phyloP scores from a whole-genome alignment of 2,888 invertebrate genomes.

The Cylindroiulus punctatus region DNA sequence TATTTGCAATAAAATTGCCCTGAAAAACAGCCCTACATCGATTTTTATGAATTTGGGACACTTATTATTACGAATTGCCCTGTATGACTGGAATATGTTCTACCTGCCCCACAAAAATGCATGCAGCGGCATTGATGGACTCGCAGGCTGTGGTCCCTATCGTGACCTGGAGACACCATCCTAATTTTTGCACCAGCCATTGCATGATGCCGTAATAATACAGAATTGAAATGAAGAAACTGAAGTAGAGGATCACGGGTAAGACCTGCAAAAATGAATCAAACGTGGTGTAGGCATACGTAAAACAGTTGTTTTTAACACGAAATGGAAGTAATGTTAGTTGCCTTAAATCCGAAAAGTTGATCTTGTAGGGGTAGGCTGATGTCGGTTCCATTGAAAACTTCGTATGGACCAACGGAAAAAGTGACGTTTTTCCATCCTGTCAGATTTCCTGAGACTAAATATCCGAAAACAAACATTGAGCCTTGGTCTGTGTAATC shows the following conservation, averaged over 20 bases:
- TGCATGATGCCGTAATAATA: conserved; percentile 92
- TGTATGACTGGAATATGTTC: conserved; percentile 60
- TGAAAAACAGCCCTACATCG: too few species aligned
- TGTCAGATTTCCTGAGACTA: conserved; percentile 60
- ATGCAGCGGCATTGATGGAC: conserved; percentile 90
- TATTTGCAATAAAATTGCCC: too few species aligned
- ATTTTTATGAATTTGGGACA: too few species aligned
- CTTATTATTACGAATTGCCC: neutral
- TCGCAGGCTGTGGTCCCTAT: conserved; percentile 93
- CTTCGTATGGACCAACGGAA: neutral
- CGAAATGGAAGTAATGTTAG: neutral
- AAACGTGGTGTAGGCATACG: neutral
- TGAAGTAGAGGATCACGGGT: conserved; percentile 93
- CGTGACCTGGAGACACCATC: conserved; percentile 77
- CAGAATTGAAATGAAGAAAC: conserved; percentile 86
- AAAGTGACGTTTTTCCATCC: conserved; percentile 66
- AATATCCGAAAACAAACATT: conserved; percentile 81
- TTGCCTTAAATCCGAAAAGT: conserved; percentile 87
- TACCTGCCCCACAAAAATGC: conserved; percentile 94
- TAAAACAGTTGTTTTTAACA: neutral
- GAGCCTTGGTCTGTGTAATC: conserved; percentile 82
- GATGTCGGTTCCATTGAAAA: conserved; percentile 11
- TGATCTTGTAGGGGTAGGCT: conserved; percentile 63
- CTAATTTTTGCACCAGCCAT: conserved; percentile 81
- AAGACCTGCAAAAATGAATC: conserved; percentile 72